These are phyloP conservation scores for Lacanobia wlatinum DNA, from an alignment of 2,888 invertebrate species.

Conservation along the genomic window DNA sequence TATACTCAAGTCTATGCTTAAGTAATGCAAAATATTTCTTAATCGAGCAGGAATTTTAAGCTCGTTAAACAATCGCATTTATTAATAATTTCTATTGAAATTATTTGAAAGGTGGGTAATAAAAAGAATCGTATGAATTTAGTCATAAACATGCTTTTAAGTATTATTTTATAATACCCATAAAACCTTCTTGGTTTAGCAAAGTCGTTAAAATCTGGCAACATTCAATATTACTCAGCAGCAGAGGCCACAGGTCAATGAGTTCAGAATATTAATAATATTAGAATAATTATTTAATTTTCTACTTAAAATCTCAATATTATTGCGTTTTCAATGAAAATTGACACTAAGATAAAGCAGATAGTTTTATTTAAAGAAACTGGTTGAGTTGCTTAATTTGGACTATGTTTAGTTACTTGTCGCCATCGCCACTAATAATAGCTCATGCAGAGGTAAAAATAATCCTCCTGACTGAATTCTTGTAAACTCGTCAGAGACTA, in stretches of 20 bases:
- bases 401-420: no score
- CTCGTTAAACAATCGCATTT: conserved; percentile 4
- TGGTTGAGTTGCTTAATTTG: neutral
- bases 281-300: neutral
- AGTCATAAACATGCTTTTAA: conserved; percentile 1
- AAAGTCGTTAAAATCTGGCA: conserved; percentile 26
- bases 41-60: conserved; percentile 8
- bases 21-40: conserved; percentile 29
- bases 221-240: neutral
- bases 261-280: conserved; percentile 18
- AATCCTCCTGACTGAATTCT: no score
- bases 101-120: neutral
- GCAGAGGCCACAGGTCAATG: conserved; percentile 29
- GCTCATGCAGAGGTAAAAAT: no score
- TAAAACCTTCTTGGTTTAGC: neutral
- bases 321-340: conserved; percentile 23
- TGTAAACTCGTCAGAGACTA: no score
- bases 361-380: neutral
- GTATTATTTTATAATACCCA: neutral
- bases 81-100: neutral
- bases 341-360: conserved; percentile 12
- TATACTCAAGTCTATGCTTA: neutral
- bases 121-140: neutral
- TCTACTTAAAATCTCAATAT: neutral
- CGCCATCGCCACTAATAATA: no score